phyloP scores from a whole-genome alignment of 2,888 invertebrate species.

The Nephrotoma guestfalica region DNA sequence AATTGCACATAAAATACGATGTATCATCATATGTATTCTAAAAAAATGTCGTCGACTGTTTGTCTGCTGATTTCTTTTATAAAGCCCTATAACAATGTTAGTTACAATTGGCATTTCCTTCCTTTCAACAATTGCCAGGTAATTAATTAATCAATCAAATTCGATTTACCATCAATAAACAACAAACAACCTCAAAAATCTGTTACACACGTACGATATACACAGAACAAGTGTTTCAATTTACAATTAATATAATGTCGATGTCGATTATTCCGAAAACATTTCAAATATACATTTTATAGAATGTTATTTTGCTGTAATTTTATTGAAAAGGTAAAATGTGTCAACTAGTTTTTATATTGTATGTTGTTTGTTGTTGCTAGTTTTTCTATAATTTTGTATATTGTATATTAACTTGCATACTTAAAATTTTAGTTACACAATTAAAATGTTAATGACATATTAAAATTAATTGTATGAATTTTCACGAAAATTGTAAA shows the following conservation, averaged over 20 bases:
- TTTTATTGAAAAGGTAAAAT: not conserved
- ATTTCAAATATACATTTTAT: not conserved
- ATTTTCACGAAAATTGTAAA: not conserved
- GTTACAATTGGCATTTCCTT: not conserved
- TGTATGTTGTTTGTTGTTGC: not conserved
- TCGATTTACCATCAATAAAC: not conserved
- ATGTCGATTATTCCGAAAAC: not conserved
- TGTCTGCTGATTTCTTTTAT: not conserved
- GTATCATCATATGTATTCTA: no score
- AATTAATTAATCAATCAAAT: not conserved
- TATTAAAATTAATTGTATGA: not conserved
- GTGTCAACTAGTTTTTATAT: not conserved
- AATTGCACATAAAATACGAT: no score
- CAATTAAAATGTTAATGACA: not conserved
- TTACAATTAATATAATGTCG: not conserved
- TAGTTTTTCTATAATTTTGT: not conserved
- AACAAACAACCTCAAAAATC: not conserved
- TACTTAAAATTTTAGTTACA: not conserved
- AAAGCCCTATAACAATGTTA: not conserved
- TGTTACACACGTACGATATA: not conserved
- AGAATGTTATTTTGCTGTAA: not conserved
- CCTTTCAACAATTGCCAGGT: not conserved
- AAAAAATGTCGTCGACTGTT: not conserved
- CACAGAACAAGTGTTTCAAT: not conserved
- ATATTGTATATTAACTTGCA: not conserved